Evolutionary conservation across 2,888 invertebrate genomes (phyloP), one percentile per base, ranked within the genome.

Genomic region (Andrena bucephala): DNA sequence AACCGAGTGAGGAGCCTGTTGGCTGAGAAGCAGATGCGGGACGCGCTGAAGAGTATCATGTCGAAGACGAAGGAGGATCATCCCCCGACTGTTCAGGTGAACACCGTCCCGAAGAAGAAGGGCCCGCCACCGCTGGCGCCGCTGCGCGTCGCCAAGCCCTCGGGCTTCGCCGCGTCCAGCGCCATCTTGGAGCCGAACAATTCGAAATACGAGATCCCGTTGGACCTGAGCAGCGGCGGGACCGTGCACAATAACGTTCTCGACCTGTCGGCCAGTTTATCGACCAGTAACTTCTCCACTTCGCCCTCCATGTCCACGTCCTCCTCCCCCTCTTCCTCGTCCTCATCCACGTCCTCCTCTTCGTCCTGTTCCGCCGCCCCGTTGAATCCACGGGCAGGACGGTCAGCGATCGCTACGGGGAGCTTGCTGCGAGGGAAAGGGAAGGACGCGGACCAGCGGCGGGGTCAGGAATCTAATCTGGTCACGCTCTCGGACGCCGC

Each of bases 21-120:
- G 13, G 93, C 93, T 5, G 93, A 93, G 69, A 93, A 93, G 24
- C 92, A 93, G 77, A 92, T 93, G 92, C 91, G 93, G 6, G 93
- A 93, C 68, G 89, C 92, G 7, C 71, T 92, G 6, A 90, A 92
- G 76, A 92, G 92, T 33, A 91, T 92, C 6, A 87, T 88, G 86
- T 90, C 90, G 2, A 92, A 92, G 67, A 90, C 89, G 27, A 89
- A 89, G 29, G 87, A 87, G 8, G 89, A 89, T 1, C 65, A 69
- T 0, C 7, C 66, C 0, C 33, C 83, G 0, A 24, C 81, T 8
- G 57, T 68, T 0, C 80, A 70, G 57, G 50, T 85, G 66, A 76
- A n/a, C 31, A 27, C 79, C n/a, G 77, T 57, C 1, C 62, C 76
- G 1, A 92, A 90, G 69, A 90, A 91, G 73, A 93, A 93, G 77